Percentiles rank a stretch among this genome's conserved stretches.
Evolutionary conservation across 2,113 vertebrate species (phyloP).

Genomic region (Tamias sibiricus): DNA sequence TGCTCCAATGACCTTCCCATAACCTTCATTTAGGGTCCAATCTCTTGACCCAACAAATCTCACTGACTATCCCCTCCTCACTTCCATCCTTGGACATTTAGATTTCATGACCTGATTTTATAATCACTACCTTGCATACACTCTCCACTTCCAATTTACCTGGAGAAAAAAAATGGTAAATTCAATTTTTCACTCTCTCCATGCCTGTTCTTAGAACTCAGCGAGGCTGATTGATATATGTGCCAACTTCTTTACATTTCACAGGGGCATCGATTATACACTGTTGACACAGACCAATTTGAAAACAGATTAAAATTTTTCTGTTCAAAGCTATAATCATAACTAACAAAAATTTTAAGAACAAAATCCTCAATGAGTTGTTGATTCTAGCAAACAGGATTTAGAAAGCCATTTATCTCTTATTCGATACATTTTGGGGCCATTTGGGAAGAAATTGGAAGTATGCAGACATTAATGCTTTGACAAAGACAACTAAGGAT

Average conservation of each 20-base stretch:
- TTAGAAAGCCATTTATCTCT: background rate
- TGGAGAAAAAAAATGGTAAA: too few species aligned
- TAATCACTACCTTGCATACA: too few species aligned
- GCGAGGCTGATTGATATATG: background rate
- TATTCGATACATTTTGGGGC: background rate
- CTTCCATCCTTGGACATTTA: too few species aligned
- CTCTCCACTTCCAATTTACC: too few species aligned
- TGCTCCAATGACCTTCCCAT: background rate
- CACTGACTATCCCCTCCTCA: background rate
- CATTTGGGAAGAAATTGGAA: background rate
- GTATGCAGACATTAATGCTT: background rate
- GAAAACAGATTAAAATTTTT: background rate
- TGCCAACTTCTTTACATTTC: background rate
- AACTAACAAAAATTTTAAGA: background rate
- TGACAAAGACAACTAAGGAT: background rate
- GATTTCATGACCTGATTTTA: too few species aligned
- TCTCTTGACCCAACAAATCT: background rate
- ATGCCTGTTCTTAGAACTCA: background rate
- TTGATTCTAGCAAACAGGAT: background rate
- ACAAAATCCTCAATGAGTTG: background rate
- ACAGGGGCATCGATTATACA: background rate
- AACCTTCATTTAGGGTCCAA: background rate
- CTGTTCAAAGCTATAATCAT: background rate
- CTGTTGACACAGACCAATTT: background rate
- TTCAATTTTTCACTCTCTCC: too few species aligned